Evolutionary conservation across 2,797 vertebrate genomes (phyloP).

Genomic region (Pteronotus mesoamericanus): DNA sequence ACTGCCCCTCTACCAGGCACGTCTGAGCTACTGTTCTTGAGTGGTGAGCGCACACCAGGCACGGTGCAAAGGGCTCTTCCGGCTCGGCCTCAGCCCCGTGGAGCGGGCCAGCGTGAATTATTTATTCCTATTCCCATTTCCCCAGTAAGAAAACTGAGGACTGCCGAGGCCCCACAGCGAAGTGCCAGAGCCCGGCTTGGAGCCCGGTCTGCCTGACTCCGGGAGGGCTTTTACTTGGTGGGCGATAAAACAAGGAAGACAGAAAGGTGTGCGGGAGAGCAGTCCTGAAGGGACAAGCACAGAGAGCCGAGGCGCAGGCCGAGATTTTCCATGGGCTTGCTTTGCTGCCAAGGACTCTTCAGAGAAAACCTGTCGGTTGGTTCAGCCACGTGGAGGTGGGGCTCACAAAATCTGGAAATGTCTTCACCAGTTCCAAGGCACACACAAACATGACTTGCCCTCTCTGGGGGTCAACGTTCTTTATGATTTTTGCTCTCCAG

Average conservation of each 20-base stretch:
- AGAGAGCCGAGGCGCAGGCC: background rate
- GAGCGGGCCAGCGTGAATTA: background rate
- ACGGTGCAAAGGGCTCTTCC: background rate
- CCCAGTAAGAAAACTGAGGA: background rate
- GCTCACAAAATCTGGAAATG: slow-evolving; percentile 13
- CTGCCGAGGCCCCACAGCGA: too few relatives aligned
- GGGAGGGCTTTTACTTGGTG: background rate
- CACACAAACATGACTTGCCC: slow-evolving; percentile 42
- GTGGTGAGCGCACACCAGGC: background rate
- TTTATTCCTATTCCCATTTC: background rate
- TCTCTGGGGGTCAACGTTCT: slow-evolving; percentile 44
- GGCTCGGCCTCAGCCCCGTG: background rate
- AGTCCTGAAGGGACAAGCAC: background rate
- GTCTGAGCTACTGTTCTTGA: background rate
- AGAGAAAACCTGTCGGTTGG: background rate
- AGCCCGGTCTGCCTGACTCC: too few relatives aligned
- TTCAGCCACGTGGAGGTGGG: background rate
- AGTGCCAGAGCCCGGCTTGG: background rate
- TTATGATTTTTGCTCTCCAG: slow-evolving; percentile 63
- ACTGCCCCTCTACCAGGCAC: background rate
- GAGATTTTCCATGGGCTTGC: background rate
- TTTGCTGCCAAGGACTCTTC: background rate
- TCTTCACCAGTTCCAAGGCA: slow-evolving; percentile 26
- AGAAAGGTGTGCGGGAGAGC: background rate
- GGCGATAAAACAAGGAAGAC: background rate